phyloP scores from a whole-genome alignment of 2,888 invertebrate species.

The Eupelmus urozonus region DNA sequence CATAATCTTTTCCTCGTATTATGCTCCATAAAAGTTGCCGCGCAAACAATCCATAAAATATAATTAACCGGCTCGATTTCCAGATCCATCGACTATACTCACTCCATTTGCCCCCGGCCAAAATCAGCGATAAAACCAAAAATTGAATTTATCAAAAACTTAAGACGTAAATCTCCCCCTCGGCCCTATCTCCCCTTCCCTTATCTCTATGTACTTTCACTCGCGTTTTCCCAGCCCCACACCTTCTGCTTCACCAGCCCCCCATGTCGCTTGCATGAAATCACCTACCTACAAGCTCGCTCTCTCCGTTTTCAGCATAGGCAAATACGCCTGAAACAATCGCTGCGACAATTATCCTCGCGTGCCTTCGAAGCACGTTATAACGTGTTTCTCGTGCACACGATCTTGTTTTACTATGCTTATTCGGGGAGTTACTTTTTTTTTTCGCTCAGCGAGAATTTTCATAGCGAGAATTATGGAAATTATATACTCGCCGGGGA shows the following conservation, averaged over 20 bases:
- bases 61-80: too few species aligned
- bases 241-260: neutral
- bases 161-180: too few species aligned
- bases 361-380: constrained; percentile 24
- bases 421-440: constrained; percentile 19
- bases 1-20: too few species aligned
- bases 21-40: too few species aligned
- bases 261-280: constrained; percentile 7
- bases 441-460: constrained; percentile 3
- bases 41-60: too few species aligned
- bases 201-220: neutral
- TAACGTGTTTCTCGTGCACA: neutral
- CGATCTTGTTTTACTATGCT: constrained; percentile 25
- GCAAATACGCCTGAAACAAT: constrained; percentile 29
- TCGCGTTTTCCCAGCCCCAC: neutral
- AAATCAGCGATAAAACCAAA: too few species aligned
- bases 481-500: constrained; percentile 25
- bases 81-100: too few species aligned
- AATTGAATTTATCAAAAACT: too few species aligned
- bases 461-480: constrained; percentile 48
- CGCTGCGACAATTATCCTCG: constrained; percentile 37
- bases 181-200: neutral
- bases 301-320: neutral
- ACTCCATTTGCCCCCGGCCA: too few species aligned
- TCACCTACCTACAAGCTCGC: neutral